These are phyloP conservation scores for Bombus turneri DNA, from an alignment of 1,140 invertebrate species.

Conservation along the genomic window DNA sequence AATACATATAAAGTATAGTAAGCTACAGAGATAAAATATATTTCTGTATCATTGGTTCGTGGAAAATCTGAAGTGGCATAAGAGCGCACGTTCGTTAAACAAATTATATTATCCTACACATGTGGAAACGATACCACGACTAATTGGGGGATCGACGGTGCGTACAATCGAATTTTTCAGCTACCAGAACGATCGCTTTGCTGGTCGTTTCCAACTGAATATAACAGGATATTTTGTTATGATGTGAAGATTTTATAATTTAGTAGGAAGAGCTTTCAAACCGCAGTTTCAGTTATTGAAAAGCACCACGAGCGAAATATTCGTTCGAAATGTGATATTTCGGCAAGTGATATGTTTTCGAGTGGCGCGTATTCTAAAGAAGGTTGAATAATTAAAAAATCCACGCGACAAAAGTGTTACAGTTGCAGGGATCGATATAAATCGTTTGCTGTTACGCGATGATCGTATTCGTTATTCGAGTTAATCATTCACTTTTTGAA, in stretches of 20 bases:
- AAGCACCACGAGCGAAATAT: neutral
- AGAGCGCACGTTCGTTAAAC: neutral
- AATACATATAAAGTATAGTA: no score
- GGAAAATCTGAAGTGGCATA: neutral
- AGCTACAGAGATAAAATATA: neutral
- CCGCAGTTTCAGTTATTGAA: conserved; percentile 4
- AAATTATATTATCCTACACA: conserved; percentile 27
- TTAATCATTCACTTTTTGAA: neutral
- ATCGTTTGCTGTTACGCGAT: neutral
- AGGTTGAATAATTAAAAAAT: neutral
- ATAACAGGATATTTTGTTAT: conserved; percentile 23
- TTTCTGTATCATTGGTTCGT: neutral
- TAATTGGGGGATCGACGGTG: conserved; percentile 23
- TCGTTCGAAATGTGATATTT: neutral
- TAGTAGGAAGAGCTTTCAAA: neutral
- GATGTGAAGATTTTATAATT: conserved; percentile 35
- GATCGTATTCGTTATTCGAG: neutral
- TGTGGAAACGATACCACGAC: neutral
- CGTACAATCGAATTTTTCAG: conserved; percentile 40
- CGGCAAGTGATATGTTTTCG: neutral
- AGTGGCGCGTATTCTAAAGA: neutral
- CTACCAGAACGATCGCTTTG: conserved; percentile 25
- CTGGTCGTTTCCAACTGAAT: conserved; percentile 28
- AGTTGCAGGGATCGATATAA: neutral
- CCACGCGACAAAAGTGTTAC: no score